Percentiles rank a stretch among this genome's conserved stretches.
phyloP scores from a whole-genome alignment of 2,888 invertebrate genomes.

The Tuberolachnus salignus region DNA sequence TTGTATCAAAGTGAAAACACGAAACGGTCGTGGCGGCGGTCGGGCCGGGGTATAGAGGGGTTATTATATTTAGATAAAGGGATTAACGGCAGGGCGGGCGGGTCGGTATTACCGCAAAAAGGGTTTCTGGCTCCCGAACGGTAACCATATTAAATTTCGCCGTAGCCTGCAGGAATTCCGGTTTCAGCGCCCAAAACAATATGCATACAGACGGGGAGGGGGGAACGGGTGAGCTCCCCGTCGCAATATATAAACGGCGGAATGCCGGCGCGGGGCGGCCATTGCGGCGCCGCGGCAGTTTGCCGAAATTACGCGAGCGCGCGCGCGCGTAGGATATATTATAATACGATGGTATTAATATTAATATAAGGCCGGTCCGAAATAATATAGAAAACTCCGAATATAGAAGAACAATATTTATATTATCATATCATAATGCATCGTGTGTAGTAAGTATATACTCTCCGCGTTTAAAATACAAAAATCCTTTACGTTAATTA shows the following conservation, averaged over 20 bases:
- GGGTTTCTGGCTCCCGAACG: conserved; percentile 45
- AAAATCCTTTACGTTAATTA: no score
- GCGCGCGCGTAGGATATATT: not conserved
- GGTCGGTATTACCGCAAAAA: conserved; percentile 49
- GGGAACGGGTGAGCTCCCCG: not conserved
- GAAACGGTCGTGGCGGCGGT: not conserved
- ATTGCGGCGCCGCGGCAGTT: conserved; percentile 2
- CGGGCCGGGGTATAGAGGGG: conserved; percentile 2
- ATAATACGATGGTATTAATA: not conserved
- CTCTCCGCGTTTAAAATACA: no score
- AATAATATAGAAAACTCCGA: no score
- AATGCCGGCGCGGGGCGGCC: conserved; percentile 27
- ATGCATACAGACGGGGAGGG: not conserved
- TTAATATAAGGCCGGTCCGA: not conserved
- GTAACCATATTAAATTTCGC: conserved; percentile 56
- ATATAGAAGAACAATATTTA: no score
- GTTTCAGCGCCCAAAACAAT: conserved; percentile 53
- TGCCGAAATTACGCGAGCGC: not conserved
- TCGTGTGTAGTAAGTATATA: no score
- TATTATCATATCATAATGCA: no score
- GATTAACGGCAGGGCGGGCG: not conserved
- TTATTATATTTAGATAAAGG: conserved; percentile 54
- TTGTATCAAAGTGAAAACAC: conserved; percentile 52
- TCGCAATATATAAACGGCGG: conserved; percentile 37
- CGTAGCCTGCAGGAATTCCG: conserved; percentile 51